Conservation (phyloP, 2,888 invertebrate species). For the Dione vanillae region DNA sequence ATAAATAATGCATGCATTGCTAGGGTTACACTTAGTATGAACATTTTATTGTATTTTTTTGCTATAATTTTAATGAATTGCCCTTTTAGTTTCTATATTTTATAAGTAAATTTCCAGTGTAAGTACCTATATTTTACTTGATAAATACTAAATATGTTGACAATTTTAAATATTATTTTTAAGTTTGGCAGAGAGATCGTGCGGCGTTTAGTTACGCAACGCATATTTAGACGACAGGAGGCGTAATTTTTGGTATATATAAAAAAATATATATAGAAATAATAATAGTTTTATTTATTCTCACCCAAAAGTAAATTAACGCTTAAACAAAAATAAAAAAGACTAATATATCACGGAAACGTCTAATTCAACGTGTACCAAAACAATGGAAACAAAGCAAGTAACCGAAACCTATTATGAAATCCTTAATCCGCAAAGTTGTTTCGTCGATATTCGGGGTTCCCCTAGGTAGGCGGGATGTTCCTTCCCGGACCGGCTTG, state of each 20-base stretch:
- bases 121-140: background rate
- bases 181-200: too few species aligned
- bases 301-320: too few species aligned
- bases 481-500: conserved; percentile 61
- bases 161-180: too few species aligned
- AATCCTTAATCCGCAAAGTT: conserved; percentile 28
- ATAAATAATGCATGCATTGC: conserved; percentile 24
- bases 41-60: background rate
- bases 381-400: conserved; percentile 13
- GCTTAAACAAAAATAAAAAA: background rate
- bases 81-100: background rate
- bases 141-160: too few species aligned
- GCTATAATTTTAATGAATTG: background rate
- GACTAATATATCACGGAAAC: background rate
- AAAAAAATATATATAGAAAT: too few species aligned
- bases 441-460: conserved; percentile 37
- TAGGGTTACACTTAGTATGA: conserved; percentile 10
- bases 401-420: conserved; percentile 10
- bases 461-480: conserved; percentile 54
- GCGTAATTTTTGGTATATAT: too few species aligned
- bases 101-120: background rate
- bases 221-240: too few species aligned
- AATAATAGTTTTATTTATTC: too few species aligned
- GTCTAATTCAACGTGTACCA: background rate
- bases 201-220: too few species aligned